phyloP scores from a whole-genome alignment of 2,113 vertebrate genomes.

The Scopus umbretta region DNA sequence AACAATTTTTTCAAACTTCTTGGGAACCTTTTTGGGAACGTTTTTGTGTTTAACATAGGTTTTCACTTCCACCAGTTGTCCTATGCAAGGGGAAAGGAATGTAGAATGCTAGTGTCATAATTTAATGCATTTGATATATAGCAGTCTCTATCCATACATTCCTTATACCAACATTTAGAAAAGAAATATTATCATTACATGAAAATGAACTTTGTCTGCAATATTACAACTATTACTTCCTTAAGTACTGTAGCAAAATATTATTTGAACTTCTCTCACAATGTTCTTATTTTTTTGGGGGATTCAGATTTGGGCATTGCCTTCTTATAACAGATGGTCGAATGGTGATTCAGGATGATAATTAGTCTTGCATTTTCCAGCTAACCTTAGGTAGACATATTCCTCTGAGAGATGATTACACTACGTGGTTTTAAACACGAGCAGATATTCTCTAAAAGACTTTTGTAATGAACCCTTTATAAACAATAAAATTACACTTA shows the following conservation, averaged over 20 bases:
- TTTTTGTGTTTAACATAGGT: not conserved
- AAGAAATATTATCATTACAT: not conserved
- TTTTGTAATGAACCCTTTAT: conserved; percentile 27
- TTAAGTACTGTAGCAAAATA: not conserved
- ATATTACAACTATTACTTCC: not conserved
- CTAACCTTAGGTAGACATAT: conserved; percentile 44
- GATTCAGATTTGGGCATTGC: conserved; percentile 7
- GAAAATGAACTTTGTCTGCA: not conserved
- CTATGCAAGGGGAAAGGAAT: not conserved
- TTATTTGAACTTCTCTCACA: not conserved
- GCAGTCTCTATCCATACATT: not conserved
- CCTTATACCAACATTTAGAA: not conserved
- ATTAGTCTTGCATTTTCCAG: conserved; percentile 49
- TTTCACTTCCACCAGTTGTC: not conserved
- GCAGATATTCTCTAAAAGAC: conserved; percentile 25
- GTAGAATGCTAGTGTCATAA: not conserved
- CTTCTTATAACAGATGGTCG: conserved; percentile 23
- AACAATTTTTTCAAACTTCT: not conserved
- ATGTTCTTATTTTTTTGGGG: not conserved
- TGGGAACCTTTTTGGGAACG: not conserved
- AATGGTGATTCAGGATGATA: conserved; percentile 41
- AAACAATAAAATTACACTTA: conserved; percentile 34
- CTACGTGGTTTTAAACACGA: conserved; percentile 32
- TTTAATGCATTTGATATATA: not conserved
- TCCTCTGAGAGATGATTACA: conserved; percentile 42